A percentile compares a stretch with the other conserved stretches of the same genome.
Conservation (phyloP, 2,113 vertebrate species). For the Oreocharis arfaki region DNA sequence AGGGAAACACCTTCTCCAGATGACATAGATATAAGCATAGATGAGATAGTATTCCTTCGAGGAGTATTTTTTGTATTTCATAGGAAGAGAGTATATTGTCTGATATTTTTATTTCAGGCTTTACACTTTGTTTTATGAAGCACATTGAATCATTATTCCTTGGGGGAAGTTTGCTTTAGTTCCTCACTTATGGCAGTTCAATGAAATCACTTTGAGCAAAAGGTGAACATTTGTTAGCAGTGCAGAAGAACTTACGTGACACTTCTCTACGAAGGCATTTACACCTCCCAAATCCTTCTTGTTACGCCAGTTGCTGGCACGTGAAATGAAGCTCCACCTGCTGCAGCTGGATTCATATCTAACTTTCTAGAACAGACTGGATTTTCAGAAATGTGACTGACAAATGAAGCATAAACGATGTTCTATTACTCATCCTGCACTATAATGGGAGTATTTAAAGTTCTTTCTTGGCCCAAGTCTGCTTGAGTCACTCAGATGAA, state of each 20-base stretch:
- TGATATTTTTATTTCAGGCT: slow-evolving; percentile 27
- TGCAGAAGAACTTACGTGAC: background rate
- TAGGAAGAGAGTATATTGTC: background rate
- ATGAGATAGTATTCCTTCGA: background rate
- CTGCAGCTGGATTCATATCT: slow-evolving; percentile 11
- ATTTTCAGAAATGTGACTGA: slow-evolving; percentile 22
- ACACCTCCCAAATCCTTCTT: background rate
- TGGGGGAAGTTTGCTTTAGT: background rate
- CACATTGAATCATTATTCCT: background rate
- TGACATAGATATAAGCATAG: background rate
- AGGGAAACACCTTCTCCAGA: background rate
- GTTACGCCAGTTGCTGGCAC: background rate
- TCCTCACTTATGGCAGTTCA: background rate
- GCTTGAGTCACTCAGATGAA: background rate
- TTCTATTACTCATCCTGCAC: background rate
- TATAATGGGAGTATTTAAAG: background rate
- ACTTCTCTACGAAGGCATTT: background rate
- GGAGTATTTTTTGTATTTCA: background rate
- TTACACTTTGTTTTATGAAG: slow-evolving; percentile 29
- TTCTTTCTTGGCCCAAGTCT: background rate
- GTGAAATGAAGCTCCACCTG: background rate
- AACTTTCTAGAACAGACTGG: background rate
- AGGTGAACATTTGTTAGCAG: slow-evolving; percentile 1
- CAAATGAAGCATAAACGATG: background rate
- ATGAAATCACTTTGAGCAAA: background rate